Evolutionary conservation across 2,797 vertebrate genomes (phyloP).

Genomic region (Chelon labrosus): DNA sequence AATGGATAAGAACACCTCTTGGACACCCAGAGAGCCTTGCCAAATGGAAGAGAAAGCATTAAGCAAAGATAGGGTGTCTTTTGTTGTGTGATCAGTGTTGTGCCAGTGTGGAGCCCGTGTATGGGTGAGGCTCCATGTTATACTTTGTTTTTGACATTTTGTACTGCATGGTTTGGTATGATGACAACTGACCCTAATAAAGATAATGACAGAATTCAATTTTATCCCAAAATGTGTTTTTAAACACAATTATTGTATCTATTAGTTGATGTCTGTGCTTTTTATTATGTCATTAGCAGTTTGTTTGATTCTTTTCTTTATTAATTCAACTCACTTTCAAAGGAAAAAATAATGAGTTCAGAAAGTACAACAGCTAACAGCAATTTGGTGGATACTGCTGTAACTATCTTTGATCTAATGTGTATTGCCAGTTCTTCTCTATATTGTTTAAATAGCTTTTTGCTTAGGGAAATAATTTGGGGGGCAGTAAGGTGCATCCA

Average conservation of each 20-base stretch:
- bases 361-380: constrained; percentile 1
- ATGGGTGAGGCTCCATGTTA: constrained; percentile 28
- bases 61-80: constrained; percentile 68
- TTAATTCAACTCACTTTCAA: not conserved
- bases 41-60: constrained; percentile 75
- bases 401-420: constrained; percentile 3
- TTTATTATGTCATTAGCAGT: constrained; percentile 1
- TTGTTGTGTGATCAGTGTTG: constrained; percentile 70
- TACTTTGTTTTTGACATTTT: constrained; percentile 48
- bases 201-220: not conserved
- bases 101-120: constrained; percentile 35
- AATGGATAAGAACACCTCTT: constrained; percentile 86
- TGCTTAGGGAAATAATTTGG: not conserved
- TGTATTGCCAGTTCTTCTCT: not conserved
- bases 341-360: not conserved
- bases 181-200: not conserved
- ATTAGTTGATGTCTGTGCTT: not conserved
- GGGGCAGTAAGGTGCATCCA: too few relatives aligned
- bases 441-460: not conserved
- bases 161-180: constrained; percentile 32
- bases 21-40: constrained; percentile 76
- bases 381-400: not conserved
- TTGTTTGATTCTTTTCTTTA: not conserved
- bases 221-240: not conserved
- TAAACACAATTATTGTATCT: not conserved